A percentile compares a stretch with the other conserved stretches of the same genome.
Evolutionary conservation across 2,113 vertebrate species (phyloP).

Genomic region (Mesembrinibis cayennensis): DNA sequence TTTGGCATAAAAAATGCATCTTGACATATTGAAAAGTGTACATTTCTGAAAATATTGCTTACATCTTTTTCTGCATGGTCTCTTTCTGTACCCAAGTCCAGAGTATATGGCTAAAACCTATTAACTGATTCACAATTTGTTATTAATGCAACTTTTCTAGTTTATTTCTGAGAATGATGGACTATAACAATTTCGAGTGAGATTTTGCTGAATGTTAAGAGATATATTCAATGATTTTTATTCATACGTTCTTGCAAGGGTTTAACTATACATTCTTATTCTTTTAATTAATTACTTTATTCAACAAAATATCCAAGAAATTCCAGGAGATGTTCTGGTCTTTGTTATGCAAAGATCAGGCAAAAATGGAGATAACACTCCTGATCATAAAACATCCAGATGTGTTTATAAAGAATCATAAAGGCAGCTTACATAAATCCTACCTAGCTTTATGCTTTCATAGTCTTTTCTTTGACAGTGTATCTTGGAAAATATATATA

Average conservation of each 20-base stretch:
- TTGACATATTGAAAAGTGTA: neutral
- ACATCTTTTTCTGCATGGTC: neutral
- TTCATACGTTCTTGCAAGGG: neutral
- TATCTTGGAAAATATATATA: neutral
- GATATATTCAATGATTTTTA: neutral
- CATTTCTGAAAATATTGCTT: neutral
- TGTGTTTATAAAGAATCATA: neutral
- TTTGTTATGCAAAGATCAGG: neutral
- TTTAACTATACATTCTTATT: neutral
- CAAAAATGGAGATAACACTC: neutral
- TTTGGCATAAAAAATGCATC: neutral
- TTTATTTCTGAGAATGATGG: neutral
- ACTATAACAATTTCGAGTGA: neutral
- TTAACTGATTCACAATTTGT: neutral
- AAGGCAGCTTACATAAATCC: neutral
- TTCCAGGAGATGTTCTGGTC: neutral
- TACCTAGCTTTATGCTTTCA: neutral
- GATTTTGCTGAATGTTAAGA: neutral
- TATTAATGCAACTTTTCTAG: neutral
- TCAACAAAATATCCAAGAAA: neutral
- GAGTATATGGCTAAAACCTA: neutral
- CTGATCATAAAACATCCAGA: neutral
- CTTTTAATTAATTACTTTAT: neutral
- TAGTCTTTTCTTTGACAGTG: neutral
- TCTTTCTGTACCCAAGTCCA: neutral